A percentile compares a stretch with the other conserved stretches of the same genome.
phyloP scores from a whole-genome alignment of 2,797 vertebrate genomes.

The Sebastes jordani region DNA sequence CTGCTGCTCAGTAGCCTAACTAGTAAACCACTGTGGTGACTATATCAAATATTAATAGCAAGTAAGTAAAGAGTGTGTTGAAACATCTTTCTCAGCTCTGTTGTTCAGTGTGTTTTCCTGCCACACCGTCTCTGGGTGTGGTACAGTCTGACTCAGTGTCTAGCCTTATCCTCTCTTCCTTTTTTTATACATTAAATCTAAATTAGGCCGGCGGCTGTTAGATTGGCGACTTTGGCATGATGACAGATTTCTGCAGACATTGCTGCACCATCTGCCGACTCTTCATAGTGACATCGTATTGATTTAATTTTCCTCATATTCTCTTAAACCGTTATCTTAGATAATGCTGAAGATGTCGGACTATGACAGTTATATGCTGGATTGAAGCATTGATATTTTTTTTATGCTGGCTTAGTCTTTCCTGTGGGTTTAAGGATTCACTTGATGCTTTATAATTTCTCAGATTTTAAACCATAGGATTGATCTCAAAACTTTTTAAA shows the following conservation, averaged over 20 bases:
- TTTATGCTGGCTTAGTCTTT: neutral
- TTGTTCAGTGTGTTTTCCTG: constrained; percentile 8
- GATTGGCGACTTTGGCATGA: constrained; percentile 36
- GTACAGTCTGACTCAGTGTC: constrained; percentile 16
- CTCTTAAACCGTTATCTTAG: neutral
- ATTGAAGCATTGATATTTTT: neutral
- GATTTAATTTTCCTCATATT: constrained; percentile 36
- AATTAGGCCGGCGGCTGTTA: constrained; percentile 31
- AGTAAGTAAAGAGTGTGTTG: neutral
- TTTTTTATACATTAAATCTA: constrained; percentile 29
- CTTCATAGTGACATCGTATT: constrained; percentile 11
- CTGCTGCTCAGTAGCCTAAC: neutral
- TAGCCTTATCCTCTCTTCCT: constrained; percentile 1
- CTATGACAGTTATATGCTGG: neutral
- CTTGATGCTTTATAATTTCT: neutral
- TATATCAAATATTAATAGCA: neutral
- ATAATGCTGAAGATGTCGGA: constrained; percentile 1
- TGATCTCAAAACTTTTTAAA: neutral
- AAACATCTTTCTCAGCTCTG: neutral
- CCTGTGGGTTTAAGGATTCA: neutral
- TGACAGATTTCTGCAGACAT: constrained; percentile 32
- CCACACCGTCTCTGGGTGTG: constrained; percentile 15
- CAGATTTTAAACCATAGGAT: neutral
- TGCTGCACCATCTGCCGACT: constrained; percentile 56
- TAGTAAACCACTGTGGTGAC: neutral